These are phyloP conservation scores for Peromyscus californicus DNA, from an alignment of 2,113 vertebrate species.

Conservation along the genomic window DNA sequence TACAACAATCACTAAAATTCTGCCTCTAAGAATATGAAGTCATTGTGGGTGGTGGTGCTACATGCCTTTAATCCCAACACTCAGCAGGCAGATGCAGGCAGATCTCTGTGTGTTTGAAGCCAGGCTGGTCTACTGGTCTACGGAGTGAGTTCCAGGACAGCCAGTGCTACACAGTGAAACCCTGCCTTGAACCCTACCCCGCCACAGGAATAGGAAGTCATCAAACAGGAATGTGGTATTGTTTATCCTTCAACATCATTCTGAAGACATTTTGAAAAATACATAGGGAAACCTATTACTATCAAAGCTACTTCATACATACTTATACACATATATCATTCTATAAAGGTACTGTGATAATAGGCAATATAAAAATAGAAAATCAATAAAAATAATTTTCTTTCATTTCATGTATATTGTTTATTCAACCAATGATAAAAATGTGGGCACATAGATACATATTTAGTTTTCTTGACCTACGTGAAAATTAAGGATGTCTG, in stretches of 20 bases:
- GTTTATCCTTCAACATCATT: neutral
- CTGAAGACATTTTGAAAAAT: neutral
- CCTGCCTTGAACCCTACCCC: neutral
- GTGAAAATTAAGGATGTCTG: neutral
- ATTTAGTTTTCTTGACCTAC: neutral
- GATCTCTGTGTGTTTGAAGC: neutral
- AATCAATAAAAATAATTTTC: neutral
- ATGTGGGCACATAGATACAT: neutral
- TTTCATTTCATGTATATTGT: neutral
- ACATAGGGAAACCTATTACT: neutral
- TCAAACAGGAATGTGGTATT: neutral
- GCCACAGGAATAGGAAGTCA: neutral
- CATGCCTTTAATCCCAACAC: neutral
- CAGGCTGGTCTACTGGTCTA: neutral
- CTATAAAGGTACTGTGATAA: neutral
- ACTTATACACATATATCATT: neutral
- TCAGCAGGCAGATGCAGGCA: neutral
- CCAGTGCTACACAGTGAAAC: neutral
- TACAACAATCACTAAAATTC: neutral
- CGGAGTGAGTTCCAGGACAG: too few species aligned
- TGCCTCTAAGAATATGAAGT: neutral
- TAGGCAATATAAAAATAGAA: neutral
- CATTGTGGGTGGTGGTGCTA: neutral
- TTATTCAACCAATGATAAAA: neutral
- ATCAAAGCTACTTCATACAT: neutral